Evolutionary conservation across 2,113 vertebrate genomes (phyloP).

Genomic region (Caloenas nicobarica): DNA sequence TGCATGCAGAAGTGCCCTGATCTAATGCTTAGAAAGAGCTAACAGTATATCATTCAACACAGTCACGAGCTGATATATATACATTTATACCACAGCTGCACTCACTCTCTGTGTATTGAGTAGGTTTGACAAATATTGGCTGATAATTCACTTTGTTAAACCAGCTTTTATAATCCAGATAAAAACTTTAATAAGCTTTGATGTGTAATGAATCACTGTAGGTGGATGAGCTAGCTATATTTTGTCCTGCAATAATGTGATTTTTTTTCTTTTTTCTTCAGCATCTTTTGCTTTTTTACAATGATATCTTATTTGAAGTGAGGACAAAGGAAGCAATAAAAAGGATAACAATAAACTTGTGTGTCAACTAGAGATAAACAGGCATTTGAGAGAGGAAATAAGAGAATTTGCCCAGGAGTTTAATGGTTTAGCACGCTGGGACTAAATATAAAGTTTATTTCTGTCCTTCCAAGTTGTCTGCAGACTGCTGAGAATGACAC

Average conservation of each 20-base stretch:
- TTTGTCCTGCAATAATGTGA: background rate
- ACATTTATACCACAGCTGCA: background rate
- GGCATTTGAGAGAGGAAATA: background rate
- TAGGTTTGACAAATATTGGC: background rate
- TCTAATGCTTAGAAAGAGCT: background rate
- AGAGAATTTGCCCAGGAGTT: background rate
- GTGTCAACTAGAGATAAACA: background rate
- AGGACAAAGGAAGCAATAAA: background rate
- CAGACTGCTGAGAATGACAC: background rate
- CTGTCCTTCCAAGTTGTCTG: background rate
- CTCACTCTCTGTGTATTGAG: background rate
- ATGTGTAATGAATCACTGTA: background rate
- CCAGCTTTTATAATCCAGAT: background rate
- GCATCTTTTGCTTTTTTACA: background rate
- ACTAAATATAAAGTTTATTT: background rate
- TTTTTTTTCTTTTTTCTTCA: background rate
- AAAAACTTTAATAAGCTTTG: background rate
- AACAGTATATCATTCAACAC: background rate
- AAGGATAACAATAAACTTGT: background rate
- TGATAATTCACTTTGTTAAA: slow-evolving; percentile 13
- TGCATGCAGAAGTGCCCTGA: background rate
- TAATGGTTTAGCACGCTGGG: background rate
- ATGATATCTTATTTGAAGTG: background rate
- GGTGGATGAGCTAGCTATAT: background rate
- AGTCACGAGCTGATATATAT: background rate